These are phyloP conservation scores for Cottoperca gobio DNA, from an alignment of 2,797 vertebrate species.

Conservation along the genomic window DNA sequence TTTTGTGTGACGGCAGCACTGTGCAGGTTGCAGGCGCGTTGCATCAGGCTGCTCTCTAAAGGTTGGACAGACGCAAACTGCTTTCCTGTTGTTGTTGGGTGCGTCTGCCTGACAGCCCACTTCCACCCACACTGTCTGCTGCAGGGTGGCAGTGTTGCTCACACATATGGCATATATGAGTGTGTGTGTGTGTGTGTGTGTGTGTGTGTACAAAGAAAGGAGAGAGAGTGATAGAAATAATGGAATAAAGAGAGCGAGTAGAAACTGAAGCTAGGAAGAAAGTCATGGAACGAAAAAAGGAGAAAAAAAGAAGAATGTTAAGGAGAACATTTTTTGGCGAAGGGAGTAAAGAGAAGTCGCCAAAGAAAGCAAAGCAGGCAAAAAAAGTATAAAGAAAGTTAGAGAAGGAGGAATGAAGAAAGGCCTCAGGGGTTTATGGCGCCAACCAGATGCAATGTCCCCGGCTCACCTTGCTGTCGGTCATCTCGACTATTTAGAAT, in stretches of 20 bases:
- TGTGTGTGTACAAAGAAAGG: too few relatives aligned
- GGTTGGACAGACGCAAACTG: slow-evolving; percentile 63
- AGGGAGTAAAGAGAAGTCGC: neutral
- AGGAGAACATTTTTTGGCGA: too few relatives aligned
- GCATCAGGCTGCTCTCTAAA: slow-evolving; percentile 71
- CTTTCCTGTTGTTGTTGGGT: slow-evolving; percentile 74
- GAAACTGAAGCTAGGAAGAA: neutral
- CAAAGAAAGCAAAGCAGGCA: neutral
- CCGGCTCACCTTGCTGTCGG: too few relatives aligned
- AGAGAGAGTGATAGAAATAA: too few relatives aligned
- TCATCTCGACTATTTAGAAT: too few relatives aligned
- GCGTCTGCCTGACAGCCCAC: slow-evolving; percentile 61
- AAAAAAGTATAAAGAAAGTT: neutral
- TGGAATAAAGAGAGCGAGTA: neutral
- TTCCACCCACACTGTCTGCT: slow-evolving; percentile 68
- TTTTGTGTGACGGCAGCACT: slow-evolving; percentile 25
- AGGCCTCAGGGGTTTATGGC: too few relatives aligned
- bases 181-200: slow-evolving; percentile 8
- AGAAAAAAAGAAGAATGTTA: too few relatives aligned
- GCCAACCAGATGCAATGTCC: neutral
- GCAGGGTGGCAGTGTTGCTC: slow-evolving; percentile 46
- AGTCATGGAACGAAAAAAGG: too few relatives aligned
- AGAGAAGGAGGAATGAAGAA: neutral
- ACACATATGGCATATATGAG: slow-evolving; percentile 23
- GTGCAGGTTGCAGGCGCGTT: slow-evolving; percentile 71